These are phyloP conservation scores for Apodemia hepburni DNA, from an alignment of 2,888 invertebrate species.

Conservation along the genomic window DNA sequence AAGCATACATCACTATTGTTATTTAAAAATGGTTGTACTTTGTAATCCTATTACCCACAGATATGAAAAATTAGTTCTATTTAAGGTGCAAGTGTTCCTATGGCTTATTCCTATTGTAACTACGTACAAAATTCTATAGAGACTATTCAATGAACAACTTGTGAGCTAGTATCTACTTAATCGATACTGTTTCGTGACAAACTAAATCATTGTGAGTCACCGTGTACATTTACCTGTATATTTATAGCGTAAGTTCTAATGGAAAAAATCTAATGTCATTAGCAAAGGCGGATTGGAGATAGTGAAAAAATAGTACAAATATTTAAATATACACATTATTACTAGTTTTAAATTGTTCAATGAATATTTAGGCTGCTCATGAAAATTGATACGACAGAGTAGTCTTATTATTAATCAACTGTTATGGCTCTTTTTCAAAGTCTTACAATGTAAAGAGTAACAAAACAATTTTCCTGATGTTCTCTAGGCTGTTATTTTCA, in stretches of 20 bases:
- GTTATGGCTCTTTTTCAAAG: too few species aligned
- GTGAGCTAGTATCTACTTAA: constrained; percentile 40
- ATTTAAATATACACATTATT: too few species aligned
- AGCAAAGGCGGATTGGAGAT: neutral
- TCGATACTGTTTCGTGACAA: constrained; percentile 40
- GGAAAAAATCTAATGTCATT: constrained; percentile 2
- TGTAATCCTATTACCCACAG: constrained; percentile 25
- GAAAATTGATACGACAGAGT: neutral
- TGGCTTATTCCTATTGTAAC: constrained; percentile 30
- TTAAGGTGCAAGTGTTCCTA: constrained; percentile 34
- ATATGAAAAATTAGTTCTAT: constrained; percentile 27
- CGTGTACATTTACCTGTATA: constrained; percentile 1
- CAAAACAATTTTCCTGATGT: too few species aligned
- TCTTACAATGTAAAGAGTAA: too few species aligned
- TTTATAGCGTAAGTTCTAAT: constrained; percentile 9
- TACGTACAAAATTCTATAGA: constrained; percentile 25
- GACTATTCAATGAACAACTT: constrained; percentile 31
- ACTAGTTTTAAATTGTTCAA: too few species aligned
- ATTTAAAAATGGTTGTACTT: constrained; percentile 23
- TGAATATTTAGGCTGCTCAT: neutral
- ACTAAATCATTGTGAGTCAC: constrained; percentile 15
- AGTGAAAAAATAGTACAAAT: neutral
- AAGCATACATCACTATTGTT: constrained; percentile 13
- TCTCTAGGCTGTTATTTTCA: too few species aligned
- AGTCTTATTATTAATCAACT: too few species aligned